These are phyloP conservation scores for Tachina lurida DNA, from an alignment of 2,888 invertebrate genomes.

Conservation along the genomic window DNA sequence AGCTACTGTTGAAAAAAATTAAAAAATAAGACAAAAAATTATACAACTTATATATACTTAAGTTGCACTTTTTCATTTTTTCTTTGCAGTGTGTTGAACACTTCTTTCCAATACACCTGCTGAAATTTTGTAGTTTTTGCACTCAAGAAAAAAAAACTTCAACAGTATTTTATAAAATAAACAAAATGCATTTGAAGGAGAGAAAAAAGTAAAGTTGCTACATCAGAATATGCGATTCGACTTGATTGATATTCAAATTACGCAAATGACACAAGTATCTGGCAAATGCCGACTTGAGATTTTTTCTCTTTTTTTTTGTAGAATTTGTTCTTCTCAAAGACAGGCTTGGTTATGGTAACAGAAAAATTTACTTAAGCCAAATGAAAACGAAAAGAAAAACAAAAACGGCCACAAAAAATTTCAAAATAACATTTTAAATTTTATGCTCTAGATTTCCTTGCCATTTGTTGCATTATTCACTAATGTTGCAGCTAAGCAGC, in stretches of 20 bases:
- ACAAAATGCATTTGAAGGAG: conserved; percentile 22
- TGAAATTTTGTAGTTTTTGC: conserved; percentile 19
- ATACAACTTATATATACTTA: conserved; percentile 13
- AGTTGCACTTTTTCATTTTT: conserved; percentile 8
- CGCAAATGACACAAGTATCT: conserved; percentile 71
- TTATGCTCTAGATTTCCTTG: conserved; percentile 62
- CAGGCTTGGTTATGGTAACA: conserved; percentile 32
- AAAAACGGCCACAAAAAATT: conserved; percentile 9
- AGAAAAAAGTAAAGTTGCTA: not conserved
- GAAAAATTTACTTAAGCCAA: conserved; percentile 1
- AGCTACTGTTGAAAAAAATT: conserved; percentile 57
- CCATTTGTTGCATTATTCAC: not conserved
- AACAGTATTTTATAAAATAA: conserved; percentile 53
- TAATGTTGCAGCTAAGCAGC: conserved; percentile 6
- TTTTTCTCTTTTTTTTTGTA: conserved; percentile 42
- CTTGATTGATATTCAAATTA: conserved; percentile 74
- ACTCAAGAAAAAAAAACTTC: conserved; percentile 20
- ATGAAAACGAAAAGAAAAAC: conserved; percentile 1
- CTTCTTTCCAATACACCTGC: conserved; percentile 67
- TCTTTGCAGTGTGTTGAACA: conserved; percentile 9
- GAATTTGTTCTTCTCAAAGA: conserved; percentile 8
- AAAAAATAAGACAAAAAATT: not conserved
- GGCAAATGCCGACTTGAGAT: conserved; percentile 56
- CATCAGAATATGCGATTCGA: conserved; percentile 56
- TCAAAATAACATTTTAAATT: conserved; percentile 61